Evolutionary conservation across 2,888 invertebrate species (phyloP).

Genomic region (Caenorhabditis panamensis): DNA sequence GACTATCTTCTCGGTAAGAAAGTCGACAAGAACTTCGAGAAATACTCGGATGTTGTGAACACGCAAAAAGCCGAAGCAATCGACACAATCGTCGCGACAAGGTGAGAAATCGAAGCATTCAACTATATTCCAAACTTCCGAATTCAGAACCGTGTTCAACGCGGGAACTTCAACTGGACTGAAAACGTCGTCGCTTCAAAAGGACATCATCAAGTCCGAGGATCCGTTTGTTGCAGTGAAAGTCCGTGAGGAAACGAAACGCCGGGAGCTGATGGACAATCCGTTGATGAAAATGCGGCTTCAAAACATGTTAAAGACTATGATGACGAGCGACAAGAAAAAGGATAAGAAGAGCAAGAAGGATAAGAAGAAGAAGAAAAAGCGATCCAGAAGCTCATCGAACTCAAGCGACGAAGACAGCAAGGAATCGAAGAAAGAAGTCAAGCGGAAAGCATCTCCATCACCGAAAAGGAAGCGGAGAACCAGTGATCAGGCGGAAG

Average conservation of each 20-base stretch:
- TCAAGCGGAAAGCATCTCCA: conserved; percentile 14
- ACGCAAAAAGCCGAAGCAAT: conserved; percentile 70
- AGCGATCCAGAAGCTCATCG: conserved; percentile 43
- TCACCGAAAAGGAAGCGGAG: conserved; percentile 27
- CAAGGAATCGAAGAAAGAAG: conserved; percentile 17
- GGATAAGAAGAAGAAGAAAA: conserved; percentile 45
- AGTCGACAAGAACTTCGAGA: conserved; percentile 79
- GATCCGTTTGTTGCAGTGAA: conserved; percentile 78
- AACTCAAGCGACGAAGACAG: conserved; percentile 17
- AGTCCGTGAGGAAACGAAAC: conserved; percentile 74
- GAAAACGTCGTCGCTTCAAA: conserved; percentile 67
- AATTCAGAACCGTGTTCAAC: conserved; percentile 48
- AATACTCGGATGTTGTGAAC: conserved; percentile 77
- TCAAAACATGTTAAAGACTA: conserved; percentile 69
- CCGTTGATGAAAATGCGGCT: conserved; percentile 74
- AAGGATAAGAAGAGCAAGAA: conserved; percentile 56
- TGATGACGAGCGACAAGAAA: conserved; percentile 64
- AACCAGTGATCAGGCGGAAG: conserved; percentile 32
- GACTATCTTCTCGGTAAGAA: conserved; percentile 78
- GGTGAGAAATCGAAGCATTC: too few species aligned
- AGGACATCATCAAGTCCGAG: conserved; percentile 72
- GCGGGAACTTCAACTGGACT: conserved; percentile 22
- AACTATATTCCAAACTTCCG: too few species aligned
- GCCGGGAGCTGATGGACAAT: conserved; percentile 75
- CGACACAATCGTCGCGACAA: conserved; percentile 54